Evolutionary conservation across 2,113 vertebrate genomes (phyloP).

Genomic region (Cochlearius cochlearius): DNA sequence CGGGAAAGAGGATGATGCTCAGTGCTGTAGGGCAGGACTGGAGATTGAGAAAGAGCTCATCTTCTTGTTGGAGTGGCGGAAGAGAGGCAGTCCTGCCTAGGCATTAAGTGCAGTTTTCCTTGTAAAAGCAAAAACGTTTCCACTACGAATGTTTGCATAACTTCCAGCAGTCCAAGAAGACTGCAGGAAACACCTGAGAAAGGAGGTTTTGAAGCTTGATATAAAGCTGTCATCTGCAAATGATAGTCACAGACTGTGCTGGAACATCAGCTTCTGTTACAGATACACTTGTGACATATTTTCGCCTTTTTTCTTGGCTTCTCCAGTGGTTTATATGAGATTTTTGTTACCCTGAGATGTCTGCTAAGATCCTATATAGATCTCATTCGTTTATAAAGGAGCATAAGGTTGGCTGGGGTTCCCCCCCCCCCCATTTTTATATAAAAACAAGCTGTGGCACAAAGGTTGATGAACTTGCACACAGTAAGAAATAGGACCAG

Average conservation of each 20-base stretch:
- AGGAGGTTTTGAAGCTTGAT: background rate
- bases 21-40: fast-evolving
- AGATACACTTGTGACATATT: background rate
- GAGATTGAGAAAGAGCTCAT: background rate
- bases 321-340: background rate
- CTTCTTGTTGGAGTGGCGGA: background rate
- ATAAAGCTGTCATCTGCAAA: background rate
- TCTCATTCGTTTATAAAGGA: background rate
- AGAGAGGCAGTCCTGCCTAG: background rate
- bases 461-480: background rate
- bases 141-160: background rate
- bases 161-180: background rate
- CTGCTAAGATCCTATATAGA: background rate
- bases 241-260: background rate
- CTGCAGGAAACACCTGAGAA: background rate
- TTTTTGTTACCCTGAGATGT: background rate
- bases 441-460: background rate
- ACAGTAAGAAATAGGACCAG: background rate
- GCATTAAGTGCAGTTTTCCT: background rate
- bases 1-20: background rate
- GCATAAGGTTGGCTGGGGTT: background rate
- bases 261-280: background rate
- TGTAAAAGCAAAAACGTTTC: background rate
- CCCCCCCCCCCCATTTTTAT: background rate
- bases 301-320: background rate